Evolutionary conservation across 2,888 invertebrate species (phyloP).

Genomic region (Dryadula phaetusa): DNA sequence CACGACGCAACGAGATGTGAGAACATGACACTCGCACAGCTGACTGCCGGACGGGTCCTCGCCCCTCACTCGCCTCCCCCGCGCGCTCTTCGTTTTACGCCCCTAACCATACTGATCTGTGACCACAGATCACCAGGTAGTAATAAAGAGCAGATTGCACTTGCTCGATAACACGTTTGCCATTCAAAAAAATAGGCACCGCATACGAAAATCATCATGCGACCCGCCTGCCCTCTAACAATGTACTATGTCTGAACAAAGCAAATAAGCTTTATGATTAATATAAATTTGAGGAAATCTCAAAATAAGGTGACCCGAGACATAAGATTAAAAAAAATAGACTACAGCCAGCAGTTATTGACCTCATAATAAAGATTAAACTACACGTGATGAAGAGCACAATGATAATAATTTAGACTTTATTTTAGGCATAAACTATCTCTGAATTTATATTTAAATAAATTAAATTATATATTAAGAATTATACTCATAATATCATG

Average conservation of each 20-base stretch:
- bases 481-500: slow-evolving; percentile 1
- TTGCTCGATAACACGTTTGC: slow-evolving; percentile 54
- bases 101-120: slow-evolving; percentile 54
- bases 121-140: slow-evolving; percentile 63
- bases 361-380: slow-evolving; percentile 78
- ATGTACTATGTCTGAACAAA: slow-evolving; percentile 13
- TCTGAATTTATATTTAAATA: neutral
- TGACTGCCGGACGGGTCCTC: slow-evolving; percentile 74
- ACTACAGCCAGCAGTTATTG: slow-evolving; percentile 74
- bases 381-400: slow-evolving; percentile 79
- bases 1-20: slow-evolving; percentile 64
- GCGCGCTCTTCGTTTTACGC: slow-evolving; percentile 52
- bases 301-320: slow-evolving; percentile 42
- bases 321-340: slow-evolving; percentile 54
- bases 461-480: neutral
- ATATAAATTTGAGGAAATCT: slow-evolving; percentile 14
- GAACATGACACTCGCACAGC: slow-evolving; percentile 79
- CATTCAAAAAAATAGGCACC: slow-evolving; percentile 44
- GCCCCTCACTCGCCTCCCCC: slow-evolving; percentile 54
- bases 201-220: slow-evolving; percentile 22
- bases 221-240: slow-evolving; percentile 29
- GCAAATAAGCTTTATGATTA: slow-evolving; percentile 10
- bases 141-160: slow-evolving; percentile 52
- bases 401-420: slow-evolving; percentile 51
- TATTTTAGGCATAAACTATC: neutral